Percentiles rank a stretch among this genome's conserved stretches.
phyloP scores from a whole-genome alignment of 2,113 vertebrate genomes.

The Gobius niger region DNA sequence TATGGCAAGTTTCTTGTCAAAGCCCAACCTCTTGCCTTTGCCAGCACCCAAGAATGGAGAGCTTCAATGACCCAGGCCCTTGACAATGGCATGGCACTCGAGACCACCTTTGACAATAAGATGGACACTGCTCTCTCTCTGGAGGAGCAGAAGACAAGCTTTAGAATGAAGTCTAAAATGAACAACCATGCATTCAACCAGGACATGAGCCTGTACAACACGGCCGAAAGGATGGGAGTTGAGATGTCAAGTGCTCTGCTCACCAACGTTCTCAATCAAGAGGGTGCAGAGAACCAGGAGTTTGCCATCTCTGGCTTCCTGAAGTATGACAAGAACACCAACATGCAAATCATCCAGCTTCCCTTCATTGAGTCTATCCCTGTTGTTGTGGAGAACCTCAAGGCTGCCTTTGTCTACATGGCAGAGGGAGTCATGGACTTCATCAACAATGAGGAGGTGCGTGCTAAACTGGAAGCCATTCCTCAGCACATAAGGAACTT shows the following conservation, averaged over 20 bases:
- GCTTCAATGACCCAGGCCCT: constrained; percentile 80
- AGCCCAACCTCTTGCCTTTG: constrained; percentile 85
- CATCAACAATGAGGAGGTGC: constrained; percentile 75
- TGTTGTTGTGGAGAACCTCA: constrained; percentile 79
- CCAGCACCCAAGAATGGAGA: constrained; percentile 86
- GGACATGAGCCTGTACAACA: constrained; percentile 82
- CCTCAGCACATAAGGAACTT: constrained; percentile 75
- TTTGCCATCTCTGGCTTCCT: constrained; percentile 81
- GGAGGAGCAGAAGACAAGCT: constrained; percentile 80
- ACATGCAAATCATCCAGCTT: constrained; percentile 81
- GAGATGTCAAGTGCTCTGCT: constrained; percentile 77
- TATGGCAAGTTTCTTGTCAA: constrained; percentile 87
- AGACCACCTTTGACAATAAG: constrained; percentile 81
- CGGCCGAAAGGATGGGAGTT: constrained; percentile 77
- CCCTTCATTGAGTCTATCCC: constrained; percentile 81
- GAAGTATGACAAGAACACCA: constrained; percentile 90
- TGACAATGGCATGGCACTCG: constrained; percentile 61
- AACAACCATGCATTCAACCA: constrained; percentile 84
- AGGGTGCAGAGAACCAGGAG: constrained; percentile 78
- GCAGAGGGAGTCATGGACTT: constrained; percentile 75
- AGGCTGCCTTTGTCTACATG: constrained; percentile 60
- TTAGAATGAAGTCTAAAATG: constrained; percentile 83
- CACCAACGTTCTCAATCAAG: constrained; percentile 74
- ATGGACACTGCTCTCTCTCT: constrained; percentile 78
- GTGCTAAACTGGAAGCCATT: constrained; percentile 73